These are phyloP conservation scores for Euborellia annulipes DNA, from an alignment of 1,140 invertebrate genomes.

Conservation along the genomic window DNA sequence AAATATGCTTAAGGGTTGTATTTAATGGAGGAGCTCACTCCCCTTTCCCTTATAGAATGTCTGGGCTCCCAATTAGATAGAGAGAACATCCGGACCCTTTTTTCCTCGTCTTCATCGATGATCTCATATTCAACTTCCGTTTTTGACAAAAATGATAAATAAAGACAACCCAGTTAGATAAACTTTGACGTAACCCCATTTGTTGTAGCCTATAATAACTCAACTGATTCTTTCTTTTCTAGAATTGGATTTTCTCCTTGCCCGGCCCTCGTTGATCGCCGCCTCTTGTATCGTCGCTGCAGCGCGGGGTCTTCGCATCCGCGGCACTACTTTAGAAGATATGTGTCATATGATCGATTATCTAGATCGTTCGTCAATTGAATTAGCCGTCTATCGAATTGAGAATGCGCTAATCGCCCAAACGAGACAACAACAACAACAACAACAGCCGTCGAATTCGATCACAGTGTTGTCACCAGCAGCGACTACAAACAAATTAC, in stretches of 20 bases:
- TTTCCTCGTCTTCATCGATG: constrained; percentile 2
- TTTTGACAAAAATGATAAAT: no score
- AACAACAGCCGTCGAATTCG: no score
- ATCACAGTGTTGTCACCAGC: no score
- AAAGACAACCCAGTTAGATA: no score
- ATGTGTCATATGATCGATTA: constrained; percentile 1
- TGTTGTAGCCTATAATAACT: no score
- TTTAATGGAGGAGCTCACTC: no score
- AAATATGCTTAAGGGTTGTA: no score
- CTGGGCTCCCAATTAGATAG: background rate
- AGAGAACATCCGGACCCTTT: constrained; percentile 1
- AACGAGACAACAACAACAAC: no score
- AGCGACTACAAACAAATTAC: no score
- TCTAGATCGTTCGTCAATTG: constrained; percentile 3
- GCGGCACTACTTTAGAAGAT: background rate
- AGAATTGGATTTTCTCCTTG: constrained; percentile 39
- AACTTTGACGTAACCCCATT: no score
- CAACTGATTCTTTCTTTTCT: constrained; percentile 25
- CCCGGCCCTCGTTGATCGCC: constrained; percentile 37
- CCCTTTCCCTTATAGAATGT: background rate
- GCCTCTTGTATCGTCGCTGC: constrained; percentile 39
- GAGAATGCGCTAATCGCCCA: constrained; percentile 4
- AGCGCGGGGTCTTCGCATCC: constrained; percentile 33
- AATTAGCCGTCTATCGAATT: constrained; percentile 6
- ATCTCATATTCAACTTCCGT: no score